phyloP scores from a whole-genome alignment of 2,888 invertebrate species.

The Leptopilina syphax region DNA sequence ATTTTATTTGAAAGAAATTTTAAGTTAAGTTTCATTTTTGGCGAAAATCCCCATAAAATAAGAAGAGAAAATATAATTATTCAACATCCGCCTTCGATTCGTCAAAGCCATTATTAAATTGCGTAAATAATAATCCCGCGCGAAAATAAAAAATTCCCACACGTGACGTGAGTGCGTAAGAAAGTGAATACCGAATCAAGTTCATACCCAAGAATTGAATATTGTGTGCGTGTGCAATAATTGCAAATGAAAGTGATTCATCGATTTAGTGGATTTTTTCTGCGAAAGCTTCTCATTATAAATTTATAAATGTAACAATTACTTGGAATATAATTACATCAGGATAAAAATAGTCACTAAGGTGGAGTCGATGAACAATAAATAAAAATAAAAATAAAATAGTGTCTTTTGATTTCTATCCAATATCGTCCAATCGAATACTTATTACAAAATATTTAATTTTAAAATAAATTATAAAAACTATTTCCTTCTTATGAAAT shows the following conservation, averaged over 20 bases:
- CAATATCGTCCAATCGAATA: background rate
- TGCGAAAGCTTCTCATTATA: background rate
- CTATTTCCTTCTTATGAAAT: background rate
- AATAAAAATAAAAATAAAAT: background rate
- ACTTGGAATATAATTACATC: conserved; percentile 1
- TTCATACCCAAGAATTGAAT: conserved; percentile 42
- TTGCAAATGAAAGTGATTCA: conserved; percentile 28
- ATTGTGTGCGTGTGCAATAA: background rate
- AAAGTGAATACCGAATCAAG: conserved; percentile 41
- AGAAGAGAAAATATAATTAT: conserved; percentile 28
- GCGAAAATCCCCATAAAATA: background rate
- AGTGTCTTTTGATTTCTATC: background rate
- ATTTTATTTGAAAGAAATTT: no score
- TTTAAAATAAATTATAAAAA: background rate
- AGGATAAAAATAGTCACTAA: conserved; percentile 9
- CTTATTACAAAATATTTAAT: background rate
- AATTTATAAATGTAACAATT: background rate
- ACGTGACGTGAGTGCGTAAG: conserved; percentile 51
- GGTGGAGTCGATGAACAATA: conserved; percentile 32
- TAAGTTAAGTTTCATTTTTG: background rate
- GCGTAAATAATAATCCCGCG: conserved; percentile 51
- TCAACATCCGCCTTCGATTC: conserved; percentile 62
- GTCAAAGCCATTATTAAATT: conserved; percentile 51
- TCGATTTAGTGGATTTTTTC: background rate
- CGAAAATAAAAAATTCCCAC: conserved; percentile 51